Percentiles rank a stretch among this genome's conserved stretches.
phyloP scores from a whole-genome alignment of 1,140 invertebrate species.

The Drosophila teissieri region DNA sequence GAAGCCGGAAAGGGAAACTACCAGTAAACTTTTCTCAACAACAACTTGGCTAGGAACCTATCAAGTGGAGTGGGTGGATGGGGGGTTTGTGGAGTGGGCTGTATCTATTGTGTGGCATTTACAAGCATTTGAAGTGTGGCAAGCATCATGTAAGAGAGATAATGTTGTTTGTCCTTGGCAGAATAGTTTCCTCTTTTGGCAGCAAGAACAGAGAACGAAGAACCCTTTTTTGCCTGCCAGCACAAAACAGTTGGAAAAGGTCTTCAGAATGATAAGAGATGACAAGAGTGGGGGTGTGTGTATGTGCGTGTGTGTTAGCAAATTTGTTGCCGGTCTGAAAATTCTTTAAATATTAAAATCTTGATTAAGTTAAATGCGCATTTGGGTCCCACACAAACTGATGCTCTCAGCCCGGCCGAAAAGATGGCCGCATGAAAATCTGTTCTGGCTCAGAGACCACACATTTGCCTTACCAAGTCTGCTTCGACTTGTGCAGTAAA shows the following conservation, averaged over 20 bases:
- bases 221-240: constrained; percentile 48
- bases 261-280: constrained; percentile 22
- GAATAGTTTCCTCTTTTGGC: constrained; percentile 49
- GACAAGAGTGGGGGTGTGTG: constrained; percentile 7
- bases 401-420: background rate
- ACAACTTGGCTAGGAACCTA: constrained; percentile 47
- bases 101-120: constrained; percentile 71
- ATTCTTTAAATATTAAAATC: constrained; percentile 83
- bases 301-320: constrained; percentile 12
- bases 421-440: constrained; percentile 52
- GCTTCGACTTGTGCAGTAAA: constrained; percentile 30
- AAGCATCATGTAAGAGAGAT: constrained; percentile 65
- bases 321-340: constrained; percentile 54
- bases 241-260: constrained; percentile 22
- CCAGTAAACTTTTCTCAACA: constrained; percentile 52
- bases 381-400: constrained; percentile 53
- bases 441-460: constrained; percentile 29
- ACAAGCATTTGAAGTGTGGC: constrained; percentile 74
- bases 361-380: constrained; percentile 83
- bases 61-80: constrained; percentile 22
- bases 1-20: constrained; percentile 53
- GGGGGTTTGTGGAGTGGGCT: constrained; percentile 3
- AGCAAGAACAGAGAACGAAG: constrained; percentile 16
- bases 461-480: constrained; percentile 8
- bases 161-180: constrained; percentile 68